Conservation (phyloP, 2,113 vertebrate genomes). For the Tragelaphus strepsiceros region DNA sequence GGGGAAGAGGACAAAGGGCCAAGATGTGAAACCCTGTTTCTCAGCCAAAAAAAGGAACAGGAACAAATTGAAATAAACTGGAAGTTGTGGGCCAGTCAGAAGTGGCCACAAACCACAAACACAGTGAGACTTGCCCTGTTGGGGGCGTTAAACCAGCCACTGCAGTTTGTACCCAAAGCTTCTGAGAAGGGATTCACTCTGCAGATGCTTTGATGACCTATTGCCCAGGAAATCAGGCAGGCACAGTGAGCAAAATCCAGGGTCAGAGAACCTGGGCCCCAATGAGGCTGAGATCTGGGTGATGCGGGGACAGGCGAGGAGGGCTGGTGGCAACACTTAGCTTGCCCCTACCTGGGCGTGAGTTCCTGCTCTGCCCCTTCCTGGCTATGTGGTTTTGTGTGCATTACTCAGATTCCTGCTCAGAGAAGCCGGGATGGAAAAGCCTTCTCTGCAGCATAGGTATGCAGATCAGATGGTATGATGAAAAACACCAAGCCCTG, state of each 20-base stretch:
- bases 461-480: not conserved
- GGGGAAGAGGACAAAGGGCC: not conserved
- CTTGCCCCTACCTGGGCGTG: accelerated
- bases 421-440: not conserved
- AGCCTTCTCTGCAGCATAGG: not conserved
- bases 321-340: not conserved
- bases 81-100: not conserved
- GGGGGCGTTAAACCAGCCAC: not conserved
- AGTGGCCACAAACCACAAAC: not conserved
- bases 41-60: not conserved
- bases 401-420: not conserved
- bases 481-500: not conserved
- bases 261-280: not conserved
- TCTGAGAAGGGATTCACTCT: not conserved
- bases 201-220: not conserved
- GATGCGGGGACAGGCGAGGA: not conserved
- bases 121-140: not conserved
- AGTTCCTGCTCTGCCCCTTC: not conserved
- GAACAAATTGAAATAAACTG: not conserved
- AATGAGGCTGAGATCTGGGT: not conserved
- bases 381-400: not conserved
- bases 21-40: not conserved
- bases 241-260: not conserved
- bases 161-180: not conserved
- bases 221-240: not conserved